phyloP scores from a whole-genome alignment of 2,888 invertebrate species.

The Syritta pipiens region DNA sequence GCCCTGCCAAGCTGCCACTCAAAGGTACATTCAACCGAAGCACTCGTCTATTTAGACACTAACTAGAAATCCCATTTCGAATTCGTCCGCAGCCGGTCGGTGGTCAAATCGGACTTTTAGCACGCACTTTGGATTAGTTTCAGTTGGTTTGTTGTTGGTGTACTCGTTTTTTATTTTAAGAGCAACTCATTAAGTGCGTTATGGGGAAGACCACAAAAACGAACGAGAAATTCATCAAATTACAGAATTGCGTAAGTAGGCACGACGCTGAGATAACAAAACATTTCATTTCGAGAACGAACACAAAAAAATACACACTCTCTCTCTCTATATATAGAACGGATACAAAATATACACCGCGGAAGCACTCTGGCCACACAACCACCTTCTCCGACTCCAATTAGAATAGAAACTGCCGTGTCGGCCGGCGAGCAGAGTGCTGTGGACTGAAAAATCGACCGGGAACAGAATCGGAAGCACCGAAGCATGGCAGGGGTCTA shows the following conservation, averaged over 20 bases:
- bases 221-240: constrained; percentile 39
- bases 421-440: neutral
- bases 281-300: constrained; percentile 37
- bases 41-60: neutral
- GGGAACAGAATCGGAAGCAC: constrained; percentile 22
- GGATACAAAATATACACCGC: constrained; percentile 34
- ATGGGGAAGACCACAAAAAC: too few species aligned
- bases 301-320: constrained; percentile 28
- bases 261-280: constrained; percentile 7
- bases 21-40: constrained; percentile 34
- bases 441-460: neutral
- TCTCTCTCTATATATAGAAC: constrained; percentile 48
- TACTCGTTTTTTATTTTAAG: neutral
- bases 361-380: constrained; percentile 36
- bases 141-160: neutral
- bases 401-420: constrained; percentile 53
- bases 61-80: constrained; percentile 15
- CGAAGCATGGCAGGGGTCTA: too few species aligned
- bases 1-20: constrained; percentile 39
- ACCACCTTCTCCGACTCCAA: constrained; percentile 63
- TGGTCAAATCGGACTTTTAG: constrained; percentile 12
- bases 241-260: constrained; percentile 53
- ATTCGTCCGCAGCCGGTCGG: constrained; percentile 10
- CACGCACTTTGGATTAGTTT: neutral
- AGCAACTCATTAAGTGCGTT: neutral